Percentiles rank a stretch among this genome's conserved stretches.
phyloP scores from a whole-genome alignment of 2,888 invertebrate species.

The Drosophila nr. perissopoda region DNA sequence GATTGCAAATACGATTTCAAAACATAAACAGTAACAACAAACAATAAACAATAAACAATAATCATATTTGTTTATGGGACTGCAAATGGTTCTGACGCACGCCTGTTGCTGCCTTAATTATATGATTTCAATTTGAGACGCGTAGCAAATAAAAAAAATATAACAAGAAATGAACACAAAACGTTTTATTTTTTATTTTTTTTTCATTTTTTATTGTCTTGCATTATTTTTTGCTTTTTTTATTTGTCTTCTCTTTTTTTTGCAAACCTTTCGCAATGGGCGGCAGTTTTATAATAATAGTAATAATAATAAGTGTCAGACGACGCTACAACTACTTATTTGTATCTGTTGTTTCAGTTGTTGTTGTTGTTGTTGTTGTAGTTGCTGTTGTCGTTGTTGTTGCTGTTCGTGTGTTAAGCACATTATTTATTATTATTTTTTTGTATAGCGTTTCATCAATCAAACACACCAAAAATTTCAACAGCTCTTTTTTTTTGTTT shows the following conservation, averaged over 20 bases:
- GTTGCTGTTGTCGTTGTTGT: conserved; percentile 16
- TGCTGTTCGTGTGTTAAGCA: conserved; percentile 45
- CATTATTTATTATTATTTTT: conserved; percentile 75
- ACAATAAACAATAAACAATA: conserved; percentile 4
- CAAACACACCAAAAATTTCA: conserved; percentile 62
- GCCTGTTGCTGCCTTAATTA: conserved; percentile 44
- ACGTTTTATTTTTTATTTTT: conserved; percentile 8
- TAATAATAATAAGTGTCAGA: conserved; percentile 38
- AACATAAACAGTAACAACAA: conserved; percentile 9
- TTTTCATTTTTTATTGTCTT: not conserved
- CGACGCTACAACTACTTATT: conserved; percentile 34
- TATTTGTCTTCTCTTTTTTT: conserved; percentile 19
- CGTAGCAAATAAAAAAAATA: conserved; percentile 41
- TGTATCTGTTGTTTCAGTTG: conserved; percentile 23
- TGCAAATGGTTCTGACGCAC: conserved; percentile 56
- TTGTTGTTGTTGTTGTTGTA: conserved; percentile 21
- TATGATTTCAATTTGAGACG: conserved; percentile 66
- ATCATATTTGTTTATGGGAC: conserved; percentile 26
- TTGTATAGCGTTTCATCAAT: conserved; percentile 72
- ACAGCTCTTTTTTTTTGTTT: conserved; percentile 47
- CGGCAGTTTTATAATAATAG: conserved; percentile 37
- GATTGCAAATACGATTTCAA: conserved; percentile 19
- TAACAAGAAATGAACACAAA: conserved; percentile 18
- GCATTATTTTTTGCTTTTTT: conserved; percentile 4
- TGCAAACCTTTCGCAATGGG: conserved; percentile 50